Base-by-base conservation (phyloP, 2,888 invertebrate species). In the Tetranychus piercei region DNA sequence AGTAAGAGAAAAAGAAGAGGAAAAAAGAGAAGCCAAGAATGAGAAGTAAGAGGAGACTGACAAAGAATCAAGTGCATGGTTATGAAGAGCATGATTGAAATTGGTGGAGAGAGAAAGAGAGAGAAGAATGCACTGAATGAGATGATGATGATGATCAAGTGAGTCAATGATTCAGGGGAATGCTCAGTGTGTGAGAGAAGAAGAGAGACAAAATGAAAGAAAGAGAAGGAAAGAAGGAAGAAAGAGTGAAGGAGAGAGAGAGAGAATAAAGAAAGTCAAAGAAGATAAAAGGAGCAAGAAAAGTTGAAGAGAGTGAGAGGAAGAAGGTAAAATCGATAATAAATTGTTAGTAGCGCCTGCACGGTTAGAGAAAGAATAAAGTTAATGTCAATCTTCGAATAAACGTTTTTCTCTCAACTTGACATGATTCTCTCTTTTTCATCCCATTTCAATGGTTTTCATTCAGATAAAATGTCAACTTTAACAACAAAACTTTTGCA, bases 101-200 rank as follows among this genome's bases (percentile, higher is more conserved):
- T 55, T 55, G 55, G 15, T 55, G 15, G 55, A 55, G 55, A 44
- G 44, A 71, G 71, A 71, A 23, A 44, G 34, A 71, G 44, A 71
- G 71, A 15, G 71, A 34, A 9, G 23, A 23, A 71, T n/a, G 3
- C 20, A 71, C 4, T 20, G 34, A n/a, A 23, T 20, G 71, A 71
- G 20, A 23, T 22, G 43, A 23, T 20, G 43, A 23, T 20, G 71
- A 43, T n/a, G 44, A n/a, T n/a, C 18, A 9, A 44, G 44, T n/a
- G 71, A 71, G 72, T 45, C 6, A 72, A 44, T 23, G 71, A 67
- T 22, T n/a, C 67, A 22, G 67, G 67, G 23, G 67, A 69, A 69
- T 20, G 20, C 11, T 69, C 20, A 23, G 20, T 11, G 22, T 69
- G 3, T n/a, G 44, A 44, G 20, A 11, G 18, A 72, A 11, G 18